These are phyloP conservation scores for Achroia grisella DNA, from an alignment of 1,140 invertebrate genomes.

Conservation along the genomic window DNA sequence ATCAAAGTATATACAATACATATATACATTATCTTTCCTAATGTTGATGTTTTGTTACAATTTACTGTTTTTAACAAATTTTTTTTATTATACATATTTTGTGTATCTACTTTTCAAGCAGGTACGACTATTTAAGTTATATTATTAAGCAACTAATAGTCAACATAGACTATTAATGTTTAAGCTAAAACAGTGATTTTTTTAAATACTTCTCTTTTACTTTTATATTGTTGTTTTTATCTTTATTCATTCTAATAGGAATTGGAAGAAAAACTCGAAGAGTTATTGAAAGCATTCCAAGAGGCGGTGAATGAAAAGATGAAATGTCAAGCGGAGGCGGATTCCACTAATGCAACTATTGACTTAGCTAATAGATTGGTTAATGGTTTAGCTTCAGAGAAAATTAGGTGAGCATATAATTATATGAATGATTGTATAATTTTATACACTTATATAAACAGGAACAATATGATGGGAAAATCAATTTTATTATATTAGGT, in stretches of 20 bases:
- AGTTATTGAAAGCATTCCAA: slow-evolving; percentile 87
- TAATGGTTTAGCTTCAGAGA: slow-evolving; percentile 94
- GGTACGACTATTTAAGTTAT: no score
- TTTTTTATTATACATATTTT: no score
- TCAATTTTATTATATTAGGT: no score
- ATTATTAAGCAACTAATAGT: not conserved
- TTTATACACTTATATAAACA: no score
- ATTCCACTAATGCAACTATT: slow-evolving; percentile 88
- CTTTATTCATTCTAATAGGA: slow-evolving; percentile 69
- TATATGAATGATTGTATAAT: slow-evolving; percentile 1
- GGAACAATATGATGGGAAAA: no score
- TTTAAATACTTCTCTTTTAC: not conserved
- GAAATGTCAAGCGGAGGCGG: slow-evolving; percentile 90
- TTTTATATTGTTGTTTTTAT: slow-evolving; percentile 1
- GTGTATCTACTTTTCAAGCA: no score
- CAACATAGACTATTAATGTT: not conserved
- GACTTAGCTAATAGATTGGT: slow-evolving; percentile 94
- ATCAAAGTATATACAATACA: no score
- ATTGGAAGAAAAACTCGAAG: slow-evolving; percentile 85
- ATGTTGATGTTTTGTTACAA: no score
- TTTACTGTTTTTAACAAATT: no score
- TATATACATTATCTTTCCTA: no score
- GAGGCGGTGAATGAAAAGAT: slow-evolving; percentile 89
- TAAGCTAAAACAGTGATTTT: not conserved
- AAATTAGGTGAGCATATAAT: slow-evolving; percentile 75